Percentiles rank a stretch among this genome's conserved stretches.
Evolutionary conservation across 2,888 invertebrate genomes (phyloP).

Genomic region (Hecatera dysodea): DNA sequence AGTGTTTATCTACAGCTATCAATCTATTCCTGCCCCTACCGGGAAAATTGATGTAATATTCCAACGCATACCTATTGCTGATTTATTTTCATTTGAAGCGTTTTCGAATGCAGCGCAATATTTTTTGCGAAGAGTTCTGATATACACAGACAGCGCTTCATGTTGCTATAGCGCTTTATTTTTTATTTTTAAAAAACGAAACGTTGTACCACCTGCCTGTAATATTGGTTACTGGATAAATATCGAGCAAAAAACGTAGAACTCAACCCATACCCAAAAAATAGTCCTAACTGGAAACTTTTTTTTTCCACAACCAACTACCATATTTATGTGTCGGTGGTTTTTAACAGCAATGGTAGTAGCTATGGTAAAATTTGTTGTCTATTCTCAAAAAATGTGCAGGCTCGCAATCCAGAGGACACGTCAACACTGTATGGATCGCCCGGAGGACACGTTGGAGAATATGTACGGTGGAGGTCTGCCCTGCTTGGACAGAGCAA

Average conservation of each 20-base stretch:
- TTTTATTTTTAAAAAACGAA: neutral
- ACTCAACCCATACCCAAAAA: neutral
- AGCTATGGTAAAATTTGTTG: too few relatives aligned
- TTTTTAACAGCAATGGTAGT: too few relatives aligned
- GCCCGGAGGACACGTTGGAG: too few relatives aligned
- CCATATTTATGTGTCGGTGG: too few relatives aligned
- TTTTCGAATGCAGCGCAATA: constrained; percentile 32
- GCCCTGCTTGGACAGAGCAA: too few relatives aligned
- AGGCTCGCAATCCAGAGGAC: too few relatives aligned
- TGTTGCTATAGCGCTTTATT: neutral
- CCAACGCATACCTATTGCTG: neutral
- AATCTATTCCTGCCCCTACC: neutral
- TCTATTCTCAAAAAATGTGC: too few relatives aligned
- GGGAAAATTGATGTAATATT: constrained; percentile 4
- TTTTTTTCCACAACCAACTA: too few relatives aligned
- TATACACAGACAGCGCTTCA: constrained; percentile 10
- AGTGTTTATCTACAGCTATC: neutral
- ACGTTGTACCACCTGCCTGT: neutral
- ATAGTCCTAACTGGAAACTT: neutral
- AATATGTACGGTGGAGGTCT: too few relatives aligned
- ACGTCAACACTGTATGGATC: too few relatives aligned
- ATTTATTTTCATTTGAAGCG: constrained; percentile 6
- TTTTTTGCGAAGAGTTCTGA: constrained; percentile 18
- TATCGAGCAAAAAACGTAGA: neutral
- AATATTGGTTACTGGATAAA: neutral